Evolutionary conservation across 2,113 vertebrate genomes (phyloP).

Genomic region (Dendrocopos noguchii): DNA sequence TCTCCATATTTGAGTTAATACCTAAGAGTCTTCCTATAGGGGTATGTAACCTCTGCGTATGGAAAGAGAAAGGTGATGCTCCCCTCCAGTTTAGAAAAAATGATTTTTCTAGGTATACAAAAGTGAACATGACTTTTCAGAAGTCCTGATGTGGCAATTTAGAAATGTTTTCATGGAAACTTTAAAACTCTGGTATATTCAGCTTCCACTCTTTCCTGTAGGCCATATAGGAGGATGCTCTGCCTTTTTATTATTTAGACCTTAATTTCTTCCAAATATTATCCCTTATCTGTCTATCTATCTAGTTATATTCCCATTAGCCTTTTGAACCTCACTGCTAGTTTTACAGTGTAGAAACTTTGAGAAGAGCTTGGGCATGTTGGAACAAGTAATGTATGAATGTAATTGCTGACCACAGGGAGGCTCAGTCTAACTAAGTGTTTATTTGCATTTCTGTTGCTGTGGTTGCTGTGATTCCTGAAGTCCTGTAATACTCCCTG

Average conservation of each 20-base stretch:
- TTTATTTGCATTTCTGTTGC: background rate
- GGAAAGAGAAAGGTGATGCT: background rate
- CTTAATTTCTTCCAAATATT: background rate
- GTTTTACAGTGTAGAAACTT: background rate
- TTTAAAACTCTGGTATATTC: background rate
- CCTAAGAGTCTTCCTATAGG: background rate
- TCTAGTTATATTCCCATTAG: background rate
- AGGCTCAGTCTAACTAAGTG: background rate
- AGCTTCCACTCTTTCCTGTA: background rate
- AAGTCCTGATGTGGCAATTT: background rate
- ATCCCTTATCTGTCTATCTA: background rate
- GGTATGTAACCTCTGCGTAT: background rate
- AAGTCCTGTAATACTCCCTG: background rate
- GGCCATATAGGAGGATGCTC: fast-evolving
- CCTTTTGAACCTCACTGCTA: background rate
- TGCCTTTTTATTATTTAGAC: background rate
- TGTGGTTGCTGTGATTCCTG: background rate
- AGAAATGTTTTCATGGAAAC: background rate
- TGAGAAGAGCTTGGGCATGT: background rate
- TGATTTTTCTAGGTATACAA: background rate
- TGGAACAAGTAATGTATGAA: background rate
- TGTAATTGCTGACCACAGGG: background rate
- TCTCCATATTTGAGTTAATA: background rate
- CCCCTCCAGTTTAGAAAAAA: background rate
- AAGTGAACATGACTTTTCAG: background rate